Evolutionary conservation across 2,797 vertebrate species (phyloP), one percentile per base, ranked within the genome.

Genomic region (Alfaro cultratus): DNA sequence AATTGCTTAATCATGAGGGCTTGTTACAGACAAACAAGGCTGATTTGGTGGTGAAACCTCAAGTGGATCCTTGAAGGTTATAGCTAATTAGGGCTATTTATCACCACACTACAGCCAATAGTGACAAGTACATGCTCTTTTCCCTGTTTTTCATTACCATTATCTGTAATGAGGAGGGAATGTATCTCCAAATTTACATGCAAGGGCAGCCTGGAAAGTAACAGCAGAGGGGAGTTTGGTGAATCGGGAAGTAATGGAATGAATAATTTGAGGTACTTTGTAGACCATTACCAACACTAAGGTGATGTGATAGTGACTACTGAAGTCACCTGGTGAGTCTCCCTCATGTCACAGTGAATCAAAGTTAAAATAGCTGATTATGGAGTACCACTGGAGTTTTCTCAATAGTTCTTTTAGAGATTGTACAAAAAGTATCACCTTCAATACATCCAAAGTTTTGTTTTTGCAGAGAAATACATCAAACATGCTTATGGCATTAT

Each of bases 51-150:
- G 85, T 81, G 80, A 91, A 91, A 88, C 83, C 83, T 90, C 34
- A 5, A 93, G 91, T 91, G 88, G 89, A 86, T 88, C 76, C 81
- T 80, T 92, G 94, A 95, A 96, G 94, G 95, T 95, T 93, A 94
- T 85, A 4, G 83, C 87, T 95, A 95, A 96, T 95, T 95, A 92
- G 90, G 89, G 89, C 90, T 87, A 96, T 95, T 95, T 95, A 95
- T 96, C 95, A 95, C 89, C 83, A 81, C 75, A 78, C 89, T 87
- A 71, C 78, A 89, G 91, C 93, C 92, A 89, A 88, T 87, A 87
- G 90, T 94, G 94, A 95, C 94, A 96, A 94, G 92, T 91, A 93
- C 93, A 93, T 91, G 92, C 92, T 92, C 90, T 87, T 91, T 86
- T 88, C 84, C 82, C 89, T 91, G 90, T 91, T 94, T 94, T 92